Percentiles rank a stretch among this genome's conserved stretches.
Evolutionary conservation across 1,140 invertebrate species (phyloP).

Genomic region (Ceratina japonica): DNA sequence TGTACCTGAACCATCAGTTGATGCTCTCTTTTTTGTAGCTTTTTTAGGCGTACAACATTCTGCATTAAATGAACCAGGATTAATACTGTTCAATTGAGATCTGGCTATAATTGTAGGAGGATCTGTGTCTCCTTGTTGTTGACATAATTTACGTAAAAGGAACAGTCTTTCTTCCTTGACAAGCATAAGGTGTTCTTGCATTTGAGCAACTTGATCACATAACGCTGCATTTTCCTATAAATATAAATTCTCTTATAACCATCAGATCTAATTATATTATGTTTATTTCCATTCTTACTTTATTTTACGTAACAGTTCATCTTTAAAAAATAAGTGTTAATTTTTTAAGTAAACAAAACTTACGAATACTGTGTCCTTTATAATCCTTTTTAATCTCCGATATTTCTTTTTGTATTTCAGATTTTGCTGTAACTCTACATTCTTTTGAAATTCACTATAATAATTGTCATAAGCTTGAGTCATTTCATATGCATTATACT

Average conservation of each 20-base stretch:
- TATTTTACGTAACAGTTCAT: neutral
- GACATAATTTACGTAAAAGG: conserved; percentile 84
- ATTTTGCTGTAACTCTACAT: conserved; percentile 72
- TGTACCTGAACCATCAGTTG: conserved; percentile 62
- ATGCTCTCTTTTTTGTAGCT: conserved; percentile 69
- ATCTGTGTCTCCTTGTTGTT: conserved; percentile 83
- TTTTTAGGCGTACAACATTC: conserved; percentile 69
- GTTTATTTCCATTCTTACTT: neutral
- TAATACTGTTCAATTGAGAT: conserved; percentile 68
- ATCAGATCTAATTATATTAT: neutral
- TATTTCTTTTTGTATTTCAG: conserved; percentile 81
- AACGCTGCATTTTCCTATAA: conserved; percentile 89
- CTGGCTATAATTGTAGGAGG: conserved; percentile 64
- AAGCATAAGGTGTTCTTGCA: conserved; percentile 87
- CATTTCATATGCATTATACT: conserved; percentile 59
- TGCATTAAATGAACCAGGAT: conserved; percentile 59
- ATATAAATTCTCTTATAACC: conserved; percentile 12
- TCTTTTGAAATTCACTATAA: conserved; percentile 72
- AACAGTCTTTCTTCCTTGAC: conserved; percentile 89
- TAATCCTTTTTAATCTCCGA: conserved; percentile 78
- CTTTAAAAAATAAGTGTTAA: neutral
- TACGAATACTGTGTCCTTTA: conserved; percentile 81
- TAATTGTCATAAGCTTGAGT: conserved; percentile 70
- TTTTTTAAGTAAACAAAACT: conserved; percentile 62
- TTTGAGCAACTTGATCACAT: conserved; percentile 88